A percentile compares a stretch with the other conserved stretches of the same genome.
phyloP scores from a whole-genome alignment of 2,797 vertebrate genomes.

The Acanthopagrus latus region DNA sequence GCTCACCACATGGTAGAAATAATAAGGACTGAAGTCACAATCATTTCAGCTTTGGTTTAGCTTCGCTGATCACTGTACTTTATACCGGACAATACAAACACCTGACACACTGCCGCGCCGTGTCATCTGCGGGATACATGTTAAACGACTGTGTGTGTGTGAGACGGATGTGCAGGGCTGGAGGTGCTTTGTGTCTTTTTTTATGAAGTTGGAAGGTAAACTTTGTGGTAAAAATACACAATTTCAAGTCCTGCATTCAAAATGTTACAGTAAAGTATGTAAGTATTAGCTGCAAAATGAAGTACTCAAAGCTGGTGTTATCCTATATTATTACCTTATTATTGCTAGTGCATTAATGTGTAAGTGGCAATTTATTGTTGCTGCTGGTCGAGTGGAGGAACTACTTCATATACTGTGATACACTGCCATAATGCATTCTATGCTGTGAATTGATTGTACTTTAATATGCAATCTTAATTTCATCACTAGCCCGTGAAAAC shows the following conservation, averaged over 20 bases:
- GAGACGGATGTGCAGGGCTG: background rate
- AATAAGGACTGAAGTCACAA: slow-evolving; percentile 91
- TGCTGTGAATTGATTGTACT: background rate
- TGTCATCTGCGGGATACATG: background rate
- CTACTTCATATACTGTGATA: no score
- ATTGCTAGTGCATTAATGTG: background rate
- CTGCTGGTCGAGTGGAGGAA: background rate
- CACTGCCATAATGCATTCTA: no score
- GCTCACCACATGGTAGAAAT: slow-evolving; percentile 95
- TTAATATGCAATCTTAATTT: background rate
- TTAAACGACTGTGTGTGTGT: background rate
- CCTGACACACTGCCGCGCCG: slow-evolving; percentile 52
- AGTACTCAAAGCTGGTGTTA: background rate
- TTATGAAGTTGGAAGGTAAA: background rate
- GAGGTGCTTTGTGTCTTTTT: fast-evolving
- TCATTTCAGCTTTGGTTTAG: slow-evolving; percentile 92
- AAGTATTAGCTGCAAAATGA: background rate
- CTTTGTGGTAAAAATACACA: background rate
- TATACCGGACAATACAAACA: slow-evolving; percentile 62
- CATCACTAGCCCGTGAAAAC: background rate
- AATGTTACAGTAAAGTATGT: background rate
- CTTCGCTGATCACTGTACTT: slow-evolving; percentile 79
- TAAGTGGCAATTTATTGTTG: background rate
- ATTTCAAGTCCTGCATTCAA: background rate
- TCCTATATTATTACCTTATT: background rate